Conservation (phyloP, 2,113 vertebrate genomes). For the western clawed frog (Xenopus tropicalis) region DNA sequence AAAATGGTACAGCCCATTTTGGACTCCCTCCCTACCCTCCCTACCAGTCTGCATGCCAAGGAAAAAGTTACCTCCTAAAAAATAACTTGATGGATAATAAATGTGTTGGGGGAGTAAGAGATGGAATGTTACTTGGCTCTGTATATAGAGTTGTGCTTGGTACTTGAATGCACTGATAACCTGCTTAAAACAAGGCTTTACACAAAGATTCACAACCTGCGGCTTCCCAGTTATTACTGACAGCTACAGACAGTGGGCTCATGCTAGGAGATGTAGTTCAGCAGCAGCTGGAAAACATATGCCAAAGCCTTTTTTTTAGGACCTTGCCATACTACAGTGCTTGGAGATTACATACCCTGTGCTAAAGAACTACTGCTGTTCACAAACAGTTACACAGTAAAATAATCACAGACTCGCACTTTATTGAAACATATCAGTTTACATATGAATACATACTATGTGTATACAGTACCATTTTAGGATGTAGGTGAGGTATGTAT, state of each 20-base stretch:
- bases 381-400: neutral
- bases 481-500: neutral
- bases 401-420: neutral
- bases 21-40: slow-evolving; percentile 2
- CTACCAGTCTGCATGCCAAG: neutral
- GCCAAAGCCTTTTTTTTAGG: neutral
- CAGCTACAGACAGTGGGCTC: neutral
- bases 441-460: neutral
- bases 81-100: slow-evolving; percentile 18
- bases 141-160: neutral
- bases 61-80: slow-evolving; percentile 17
- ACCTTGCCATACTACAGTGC: neutral
- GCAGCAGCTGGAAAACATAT: neutral
- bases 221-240: neutral
- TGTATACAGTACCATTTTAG: neutral
- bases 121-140: neutral
- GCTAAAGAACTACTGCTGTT: neutral
- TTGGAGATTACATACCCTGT: neutral
- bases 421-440: neutral
- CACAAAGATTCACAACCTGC: too few relatives aligned
- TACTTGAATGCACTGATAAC: too few relatives aligned
- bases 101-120: slow-evolving; percentile 13
- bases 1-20: slow-evolving; percentile 12
- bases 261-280: neutral
- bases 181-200: too few relatives aligned